phyloP scores from a whole-genome alignment of 2,888 invertebrate genomes.

The Steinernema hermaphroditum region DNA sequence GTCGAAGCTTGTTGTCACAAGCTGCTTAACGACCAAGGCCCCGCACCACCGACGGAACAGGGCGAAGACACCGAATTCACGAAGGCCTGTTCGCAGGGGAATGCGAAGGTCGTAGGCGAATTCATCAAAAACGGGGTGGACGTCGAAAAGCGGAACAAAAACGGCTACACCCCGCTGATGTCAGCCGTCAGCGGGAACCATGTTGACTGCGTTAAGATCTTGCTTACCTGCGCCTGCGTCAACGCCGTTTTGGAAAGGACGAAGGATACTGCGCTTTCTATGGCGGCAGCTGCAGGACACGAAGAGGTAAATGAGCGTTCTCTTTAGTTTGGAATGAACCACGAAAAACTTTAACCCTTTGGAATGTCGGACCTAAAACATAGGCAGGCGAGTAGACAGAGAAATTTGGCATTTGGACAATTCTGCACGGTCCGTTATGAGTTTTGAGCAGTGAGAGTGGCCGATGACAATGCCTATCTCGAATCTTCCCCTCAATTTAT shows the following conservation, averaged over 20 bases:
- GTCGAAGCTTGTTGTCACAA: too few species aligned
- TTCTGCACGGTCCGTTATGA: too few species aligned
- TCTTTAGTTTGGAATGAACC: too few species aligned
- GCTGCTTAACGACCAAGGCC: too few species aligned
- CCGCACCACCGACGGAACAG: conserved; percentile 82
- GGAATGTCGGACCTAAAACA: too few species aligned
- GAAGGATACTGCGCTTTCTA: conserved; percentile 90
- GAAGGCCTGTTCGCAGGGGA: conserved; percentile 80
- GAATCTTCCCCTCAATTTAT: too few species aligned
- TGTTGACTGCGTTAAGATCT: conserved; percentile 83
- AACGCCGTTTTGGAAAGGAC: conserved; percentile 98
- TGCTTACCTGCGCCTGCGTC: conserved; percentile 89
- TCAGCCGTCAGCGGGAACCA: conserved; percentile 97
- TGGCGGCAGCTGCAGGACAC: conserved; percentile 94
- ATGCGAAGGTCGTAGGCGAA: conserved; percentile 90
- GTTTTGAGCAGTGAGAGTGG: too few species aligned
- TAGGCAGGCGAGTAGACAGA: too few species aligned
- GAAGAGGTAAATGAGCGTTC: conserved; percentile 86
- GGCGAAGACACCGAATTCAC: conserved; percentile 98
- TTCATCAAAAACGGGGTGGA: conserved; percentile 88
- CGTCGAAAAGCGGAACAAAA: conserved; percentile 97
- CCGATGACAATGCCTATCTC: too few species aligned
- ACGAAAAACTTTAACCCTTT: too few species aligned
- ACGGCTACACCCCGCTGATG: conserved; percentile 92
- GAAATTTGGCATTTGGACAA: too few species aligned